Base-by-base conservation (phyloP, 2,797 vertebrate species). In the Sebastiscus albofasciatus region DNA sequence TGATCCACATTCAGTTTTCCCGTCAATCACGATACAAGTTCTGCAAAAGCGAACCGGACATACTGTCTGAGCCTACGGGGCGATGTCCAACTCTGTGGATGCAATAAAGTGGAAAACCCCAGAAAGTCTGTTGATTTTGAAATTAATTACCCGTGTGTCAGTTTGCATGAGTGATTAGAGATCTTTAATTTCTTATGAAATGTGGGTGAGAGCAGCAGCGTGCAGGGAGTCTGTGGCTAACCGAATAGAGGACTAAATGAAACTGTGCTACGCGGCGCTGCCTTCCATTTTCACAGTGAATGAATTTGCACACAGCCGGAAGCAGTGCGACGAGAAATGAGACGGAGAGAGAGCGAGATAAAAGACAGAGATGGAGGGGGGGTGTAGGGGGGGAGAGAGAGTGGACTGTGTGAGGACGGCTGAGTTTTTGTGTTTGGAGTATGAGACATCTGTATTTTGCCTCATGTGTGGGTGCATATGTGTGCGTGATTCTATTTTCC, bases 301-400 rank as follows among this genome's bases (percentile, higher is more conserved):
- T 86, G 85, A 87, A 89, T 90, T 67, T 88, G 77, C 87, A 87
- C 87, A 84, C 81, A 84, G 90, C 90, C 86, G 6, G 82, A 87
- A 89, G 90, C 86, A 66, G 77, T 24, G 33, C n/a, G 11, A 82
- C 7, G 26, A 77, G 81, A 86, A 88, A 84, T 70, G 79, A 85
- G 77, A 74, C 22, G 42, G 42, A 85, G 81, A 80, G 56, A 81
- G 78, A 29, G 49, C 13, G 49, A 82, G 79, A 84, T 84, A 82
- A 77, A 75, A 80, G 66, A 55, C 36, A 29, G 61, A 56, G 55
- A 39, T 36, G 36, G 64, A 7, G 52, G 42, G 66, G 52, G 9
- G 34, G 11, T 22, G 46, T 11, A n/a, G 33, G n/a, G 49, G 65
- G 22, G 54, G 9, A 4, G 22, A 33, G 36, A 26, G 39, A 60